Conservation (phyloP, 2,797 vertebrate genomes). For the Rhinatrema bivittatum region DNA sequence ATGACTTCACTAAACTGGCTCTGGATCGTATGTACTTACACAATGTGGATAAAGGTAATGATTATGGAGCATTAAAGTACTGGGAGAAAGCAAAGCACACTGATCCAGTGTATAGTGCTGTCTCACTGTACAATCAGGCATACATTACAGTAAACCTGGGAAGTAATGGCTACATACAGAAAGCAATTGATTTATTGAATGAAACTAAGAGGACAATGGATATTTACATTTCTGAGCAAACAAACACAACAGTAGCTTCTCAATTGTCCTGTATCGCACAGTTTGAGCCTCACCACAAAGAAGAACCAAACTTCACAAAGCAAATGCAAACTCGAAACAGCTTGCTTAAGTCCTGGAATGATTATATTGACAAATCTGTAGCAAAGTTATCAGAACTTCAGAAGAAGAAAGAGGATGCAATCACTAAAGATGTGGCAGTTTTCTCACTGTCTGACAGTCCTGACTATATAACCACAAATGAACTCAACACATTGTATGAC, state of each 20-base stretch:
- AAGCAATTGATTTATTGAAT: constrained; percentile 4
- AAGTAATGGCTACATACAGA: constrained; percentile 3
- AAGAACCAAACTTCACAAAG: constrained; percentile 7
- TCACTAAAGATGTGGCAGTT: constrained; percentile 9
- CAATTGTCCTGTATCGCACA: constrained; percentile 4
- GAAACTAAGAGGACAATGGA: neutral
- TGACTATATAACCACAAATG: constrained; percentile 5
- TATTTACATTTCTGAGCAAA: constrained; percentile 8
- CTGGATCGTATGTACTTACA: constrained; percentile 17
- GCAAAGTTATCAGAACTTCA: constrained; percentile 11
- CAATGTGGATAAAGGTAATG: neutral
- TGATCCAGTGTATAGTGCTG: constrained; percentile 17
- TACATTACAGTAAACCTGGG: constrained; percentile 19
- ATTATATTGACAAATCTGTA: neutral
- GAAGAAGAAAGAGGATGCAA: neutral
- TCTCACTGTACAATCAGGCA: constrained; percentile 25
- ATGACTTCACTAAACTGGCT: constrained; percentile 20
- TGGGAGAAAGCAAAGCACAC: constrained; percentile 6
- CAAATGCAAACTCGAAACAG: constrained; percentile 20
- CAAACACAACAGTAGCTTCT: constrained; percentile 14
- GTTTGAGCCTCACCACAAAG: constrained; percentile 9
- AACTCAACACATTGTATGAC: constrained; percentile 16
- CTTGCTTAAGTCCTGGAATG: constrained; percentile 14
- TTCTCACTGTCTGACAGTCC: constrained; percentile 1
- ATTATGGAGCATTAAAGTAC: constrained; percentile 12